Conservation (phyloP, 2,888 invertebrate genomes). For the Alitta virens region DNA sequence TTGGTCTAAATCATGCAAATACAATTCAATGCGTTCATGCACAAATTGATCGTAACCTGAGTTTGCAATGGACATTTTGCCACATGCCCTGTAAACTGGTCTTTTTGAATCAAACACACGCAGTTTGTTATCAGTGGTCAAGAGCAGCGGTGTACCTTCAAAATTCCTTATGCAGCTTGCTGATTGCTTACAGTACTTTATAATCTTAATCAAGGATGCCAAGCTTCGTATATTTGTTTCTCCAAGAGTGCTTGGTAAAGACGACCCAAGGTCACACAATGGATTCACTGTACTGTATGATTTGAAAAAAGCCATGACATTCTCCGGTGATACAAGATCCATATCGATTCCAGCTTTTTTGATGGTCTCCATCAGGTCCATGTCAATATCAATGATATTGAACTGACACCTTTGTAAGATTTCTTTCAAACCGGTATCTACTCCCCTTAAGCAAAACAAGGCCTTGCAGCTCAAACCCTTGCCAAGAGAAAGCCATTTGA, state of each 20-base stretch:
- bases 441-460: no score
- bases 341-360: constrained; percentile 20
- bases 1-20: no score
- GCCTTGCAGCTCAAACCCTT: no score
- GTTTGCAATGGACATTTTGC: no score
- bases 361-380: constrained; percentile 22
- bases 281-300: constrained; percentile 18
- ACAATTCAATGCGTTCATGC: no score
- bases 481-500: no score
- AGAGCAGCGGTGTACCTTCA: constrained; percentile 32
- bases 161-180: constrained; percentile 23
- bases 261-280: constrained; percentile 16
- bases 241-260: constrained; percentile 14
- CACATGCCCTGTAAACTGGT: constrained; percentile 13
- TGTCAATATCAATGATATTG: constrained; percentile 24
- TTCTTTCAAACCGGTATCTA: no score
- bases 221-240: constrained; percentile 22
- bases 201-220: constrained; percentile 23
- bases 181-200: constrained; percentile 29
- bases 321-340: constrained; percentile 26
- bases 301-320: constrained; percentile 28
- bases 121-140: constrained; percentile 32
- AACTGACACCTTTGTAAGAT: constrained; percentile 17
- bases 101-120: constrained; percentile 22
- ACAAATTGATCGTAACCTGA: constrained; percentile 5